Base-by-base conservation (phyloP, 1,140 invertebrate genomes). In the Procambarus virginalis region DNA sequence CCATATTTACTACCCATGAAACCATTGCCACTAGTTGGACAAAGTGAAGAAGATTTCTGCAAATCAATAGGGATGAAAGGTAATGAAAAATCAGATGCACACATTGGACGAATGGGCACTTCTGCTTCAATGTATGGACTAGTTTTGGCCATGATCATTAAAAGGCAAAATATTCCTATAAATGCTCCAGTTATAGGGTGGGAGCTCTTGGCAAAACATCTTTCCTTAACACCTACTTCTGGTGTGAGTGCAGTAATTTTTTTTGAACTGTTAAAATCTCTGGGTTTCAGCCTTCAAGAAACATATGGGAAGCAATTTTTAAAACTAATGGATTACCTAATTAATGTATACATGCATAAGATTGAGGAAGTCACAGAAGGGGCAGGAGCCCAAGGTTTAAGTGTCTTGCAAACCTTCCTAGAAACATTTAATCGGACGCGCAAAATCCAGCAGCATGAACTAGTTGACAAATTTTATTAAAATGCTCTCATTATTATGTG, bases 231-330 rank as follows among this genome's bases (percentile, higher is more conserved):
- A 34, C 84, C 84, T 77, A 8, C 45, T 10, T 77, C 84, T 58
- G 84, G 84, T 10, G 20, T 85, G 34, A 58, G 73, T 45, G 84
- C 70, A 34, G 73, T 48, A 77, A 8, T 85, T 22, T 22, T 85
- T 12, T 1, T 20, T 4, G 55, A 76, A 8, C 60, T 85, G 49
- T 49, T 85, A 58, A 8, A 34, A 2, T n/a, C 70, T 77, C n/a
- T 4, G 34, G 84, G 84, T 12, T 76, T 17, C 22, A 60, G 14
- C 48, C 84, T 85, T 34, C 84, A 85, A 51, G n/a, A 85, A 34
- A 51, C 70, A 45, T 85, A 85, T 76, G 55, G 70, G 8, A 85
- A 77, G 6, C 84, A 85, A 51, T 85, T 85, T 85, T n/a, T 60
- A 14, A 85, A 85, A 58, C 22, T 85, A 10, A 85, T 85, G 84